phyloP scores from a whole-genome alignment of 2,888 invertebrate genomes.

The Sphaeridia pumilis region DNA sequence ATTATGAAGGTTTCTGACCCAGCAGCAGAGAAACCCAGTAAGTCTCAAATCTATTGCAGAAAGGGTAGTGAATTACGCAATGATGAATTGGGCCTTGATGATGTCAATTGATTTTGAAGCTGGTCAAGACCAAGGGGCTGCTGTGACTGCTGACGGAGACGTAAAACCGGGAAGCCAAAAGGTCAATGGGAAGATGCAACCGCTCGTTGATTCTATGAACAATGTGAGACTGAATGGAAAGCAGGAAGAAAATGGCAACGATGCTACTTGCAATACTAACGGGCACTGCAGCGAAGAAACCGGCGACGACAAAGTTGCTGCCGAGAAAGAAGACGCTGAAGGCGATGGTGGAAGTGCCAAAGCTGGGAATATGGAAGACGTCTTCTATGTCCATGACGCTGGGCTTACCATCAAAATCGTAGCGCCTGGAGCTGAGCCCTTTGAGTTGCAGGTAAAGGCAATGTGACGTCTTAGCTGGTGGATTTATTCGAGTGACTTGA shows the following conservation, averaged over 20 bases:
- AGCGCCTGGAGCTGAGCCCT: slow-evolving; percentile 78
- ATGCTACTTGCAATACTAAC: slow-evolving; percentile 23
- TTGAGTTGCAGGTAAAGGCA: slow-evolving; percentile 93
- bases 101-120: too few species aligned
- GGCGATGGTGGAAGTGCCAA: slow-evolving; percentile 40
- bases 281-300: slow-evolving; percentile 13
- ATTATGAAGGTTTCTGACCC: too few species aligned
- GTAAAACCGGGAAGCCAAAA: not conserved
- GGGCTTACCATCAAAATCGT: slow-evolving; percentile 89
- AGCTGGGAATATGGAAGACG: slow-evolving; percentile 53
- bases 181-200: not conserved
- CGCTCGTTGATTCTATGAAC: slow-evolving; percentile 6
- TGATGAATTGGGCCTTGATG: too few species aligned
- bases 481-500: too few species aligned
- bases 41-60: too few species aligned
- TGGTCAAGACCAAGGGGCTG: not conserved
- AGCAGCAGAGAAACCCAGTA: too few species aligned
- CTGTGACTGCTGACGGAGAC: not conserved
- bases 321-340: slow-evolving; percentile 15
- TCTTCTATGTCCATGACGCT: slow-evolving; percentile 79
- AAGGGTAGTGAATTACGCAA: too few species aligned
- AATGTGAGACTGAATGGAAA: slow-evolving; percentile 10
- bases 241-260: slow-evolving; percentile 13
- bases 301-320: slow-evolving; percentile 4
- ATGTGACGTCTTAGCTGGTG: too few species aligned